Base-by-base conservation (phyloP, 2,888 invertebrate species). In the Palloptera scutellata region DNA sequence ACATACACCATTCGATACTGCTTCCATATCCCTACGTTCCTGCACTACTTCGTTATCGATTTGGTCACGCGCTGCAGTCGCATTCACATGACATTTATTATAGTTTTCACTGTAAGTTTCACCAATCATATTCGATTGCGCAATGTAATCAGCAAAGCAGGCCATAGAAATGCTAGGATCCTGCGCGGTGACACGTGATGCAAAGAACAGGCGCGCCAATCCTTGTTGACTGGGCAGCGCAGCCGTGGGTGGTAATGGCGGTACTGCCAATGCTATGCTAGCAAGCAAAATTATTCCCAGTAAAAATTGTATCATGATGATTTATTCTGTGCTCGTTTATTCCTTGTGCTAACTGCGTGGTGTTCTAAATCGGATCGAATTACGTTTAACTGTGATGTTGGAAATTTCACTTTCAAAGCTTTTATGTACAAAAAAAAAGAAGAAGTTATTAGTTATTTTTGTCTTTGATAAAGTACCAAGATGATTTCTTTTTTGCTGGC, bases 111-210 rank as follows among this genome's bases (percentile, higher is more conserved):
- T 77, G 62, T 81, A 81, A 1, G 60, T 19, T 57, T 80, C 76
- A 8, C 76, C 65, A 19, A 78, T 75, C 9, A 62, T 43, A 64
- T 76, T 81, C 11, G 81, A 77, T n/a, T 75, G 73, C 0, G 69
- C 68, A 30, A 80, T 80, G 57, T 82, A 81, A 62, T 80, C 76
- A 5, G 72, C 73, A 64, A 81, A 81, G 51, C 81, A 81, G 52
- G 74, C 72, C 61, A 80, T 73, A 10, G 81, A 76, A 0, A 70
- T 70, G n/a, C 57, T 55, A 12, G 81, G 80, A 70, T 81, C 77
- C 13, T 69, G 75, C 8, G 69, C 71, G 1, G 77, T 74, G 19
- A 77, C 69, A n/a, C 75, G 74, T 1, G 81, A 77, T 42, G 68
- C 75, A 12, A 81, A 75, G 64, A 80, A 77, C 20, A 82, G 67